Base-by-base conservation (phyloP, 2,797 vertebrate species). In the Rhinoraja longicauda region DNA sequence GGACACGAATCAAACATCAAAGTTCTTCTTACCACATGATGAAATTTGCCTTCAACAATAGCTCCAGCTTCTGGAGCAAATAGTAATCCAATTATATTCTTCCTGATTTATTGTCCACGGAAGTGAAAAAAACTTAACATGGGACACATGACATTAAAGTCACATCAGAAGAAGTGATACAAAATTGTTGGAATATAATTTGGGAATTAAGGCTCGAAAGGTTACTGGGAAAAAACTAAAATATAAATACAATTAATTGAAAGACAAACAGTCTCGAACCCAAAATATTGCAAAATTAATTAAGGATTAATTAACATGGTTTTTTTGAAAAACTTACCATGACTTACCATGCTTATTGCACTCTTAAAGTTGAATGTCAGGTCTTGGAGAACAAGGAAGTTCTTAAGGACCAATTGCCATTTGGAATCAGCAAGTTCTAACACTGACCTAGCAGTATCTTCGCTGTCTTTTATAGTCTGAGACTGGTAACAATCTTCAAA, bases 391-490 rank as follows among this genome's bases (percentile, higher is more conserved):
- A 94, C 94, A 94, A 97, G 95, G 92, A 97, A 97, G 93, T 95
- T 96, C 95, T 96, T 96, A 93, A 98, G 95, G 93, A 96, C 94
- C 1, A 94, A 93, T 93, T 96, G 96, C 97, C 97, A 97, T 57
- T 94, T 95, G 75, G 29, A 94, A 93, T 97, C 96, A 45, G 94
- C 93, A 39, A 95, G 94, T 10, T 96, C 96, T 64, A 95, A 32
- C 36, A 64, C 5, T 26, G 86, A 26, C 77, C 93, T 93, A 67
- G 93, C 94, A 93, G 94, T 94, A 93, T 92, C 24, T 26, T 96
- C 94, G 0, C 79, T 93, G 4, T 93, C 95, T 92, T 95, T 94
- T 13, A 95, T 93, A 1, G 93, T 93, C 79, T 95, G 95, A 10
- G 93, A 95, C 84, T 94, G 95, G 94, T 96, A 98, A 93, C 95